These are phyloP conservation scores for Allygus modestus DNA, from an alignment of 2,888 invertebrate genomes.

Conservation along the genomic window DNA sequence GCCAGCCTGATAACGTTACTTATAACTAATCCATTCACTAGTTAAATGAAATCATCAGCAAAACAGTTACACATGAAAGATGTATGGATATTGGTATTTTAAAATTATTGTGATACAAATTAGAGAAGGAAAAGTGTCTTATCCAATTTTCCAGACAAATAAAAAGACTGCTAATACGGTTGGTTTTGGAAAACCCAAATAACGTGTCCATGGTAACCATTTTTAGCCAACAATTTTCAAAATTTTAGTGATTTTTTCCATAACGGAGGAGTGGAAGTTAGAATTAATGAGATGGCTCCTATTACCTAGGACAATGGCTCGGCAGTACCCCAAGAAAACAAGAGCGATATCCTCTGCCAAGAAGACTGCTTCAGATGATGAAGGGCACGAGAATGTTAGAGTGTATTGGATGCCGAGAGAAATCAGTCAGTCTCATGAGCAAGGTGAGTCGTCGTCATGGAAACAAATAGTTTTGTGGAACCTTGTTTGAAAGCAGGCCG, in stretches of 20 bases:
- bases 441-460: slow-evolving; percentile 20
- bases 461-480: not conserved
- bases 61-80: no score
- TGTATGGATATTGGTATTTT: no score
- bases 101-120: no score
- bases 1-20: no score
- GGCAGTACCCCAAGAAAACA: not conserved
- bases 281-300: slow-evolving; percentile 6
- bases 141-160: no score
- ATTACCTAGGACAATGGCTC: not conserved
- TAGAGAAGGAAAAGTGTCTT: no score
- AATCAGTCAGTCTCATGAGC: slow-evolving; percentile 36
- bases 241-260: slow-evolving; percentile 22
- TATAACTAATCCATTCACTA: no score
- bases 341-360: not conserved
- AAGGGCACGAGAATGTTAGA: not conserved
- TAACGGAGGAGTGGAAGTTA: slow-evolving; percentile 17
- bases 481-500: no score
- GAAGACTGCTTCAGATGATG: not conserved
- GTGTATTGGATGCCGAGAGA: slow-evolving; percentile 49
- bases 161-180: no score
- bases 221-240: not conserved
- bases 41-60: no score
- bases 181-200: no score
- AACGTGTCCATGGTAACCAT: not conserved